A percentile compares a stretch with the other conserved stretches of the same genome.
phyloP scores from a whole-genome alignment of 2,888 invertebrate species.

The Melikaiella ostensackeni region DNA sequence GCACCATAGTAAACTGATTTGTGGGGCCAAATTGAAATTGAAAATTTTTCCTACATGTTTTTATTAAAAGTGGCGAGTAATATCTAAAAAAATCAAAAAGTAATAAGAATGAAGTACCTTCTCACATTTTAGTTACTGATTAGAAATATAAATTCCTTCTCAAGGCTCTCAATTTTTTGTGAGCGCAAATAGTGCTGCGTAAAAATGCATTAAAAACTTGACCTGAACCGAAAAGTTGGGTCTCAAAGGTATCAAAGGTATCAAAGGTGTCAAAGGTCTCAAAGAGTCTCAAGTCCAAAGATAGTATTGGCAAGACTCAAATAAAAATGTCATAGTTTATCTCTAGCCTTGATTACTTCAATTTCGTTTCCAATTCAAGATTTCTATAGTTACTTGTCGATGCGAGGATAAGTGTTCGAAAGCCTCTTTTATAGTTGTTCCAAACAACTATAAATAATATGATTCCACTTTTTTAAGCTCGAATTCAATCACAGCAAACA shows the following conservation, averaged over 20 bases:
- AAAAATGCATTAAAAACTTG: no score
- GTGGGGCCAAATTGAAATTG: no score
- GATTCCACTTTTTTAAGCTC: not conserved
- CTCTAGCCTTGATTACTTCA: slow-evolving; percentile 21
- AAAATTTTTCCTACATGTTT: not conserved
- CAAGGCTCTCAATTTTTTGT: no score
- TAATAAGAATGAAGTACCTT: no score
- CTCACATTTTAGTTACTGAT: no score
- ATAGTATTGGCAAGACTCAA: not conserved
- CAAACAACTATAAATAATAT: not conserved
- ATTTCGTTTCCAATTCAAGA: not conserved
- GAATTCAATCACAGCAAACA: not conserved
- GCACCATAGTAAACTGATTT: no score
- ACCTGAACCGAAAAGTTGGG: not conserved
- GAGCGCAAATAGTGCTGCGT: no score
- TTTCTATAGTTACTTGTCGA: not conserved
- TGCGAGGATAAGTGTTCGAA: not conserved
- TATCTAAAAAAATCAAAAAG: not conserved
- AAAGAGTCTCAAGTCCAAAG: not conserved
- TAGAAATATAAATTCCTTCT: no score
- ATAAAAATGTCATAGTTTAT: slow-evolving; percentile 24
- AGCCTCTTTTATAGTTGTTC: not conserved
- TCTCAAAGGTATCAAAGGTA: no score
- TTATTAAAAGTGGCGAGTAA: not conserved
- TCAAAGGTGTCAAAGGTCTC: no score